Conservation (phyloP, 1,140 invertebrate genomes). For the Chlorops oryzae region DNA sequence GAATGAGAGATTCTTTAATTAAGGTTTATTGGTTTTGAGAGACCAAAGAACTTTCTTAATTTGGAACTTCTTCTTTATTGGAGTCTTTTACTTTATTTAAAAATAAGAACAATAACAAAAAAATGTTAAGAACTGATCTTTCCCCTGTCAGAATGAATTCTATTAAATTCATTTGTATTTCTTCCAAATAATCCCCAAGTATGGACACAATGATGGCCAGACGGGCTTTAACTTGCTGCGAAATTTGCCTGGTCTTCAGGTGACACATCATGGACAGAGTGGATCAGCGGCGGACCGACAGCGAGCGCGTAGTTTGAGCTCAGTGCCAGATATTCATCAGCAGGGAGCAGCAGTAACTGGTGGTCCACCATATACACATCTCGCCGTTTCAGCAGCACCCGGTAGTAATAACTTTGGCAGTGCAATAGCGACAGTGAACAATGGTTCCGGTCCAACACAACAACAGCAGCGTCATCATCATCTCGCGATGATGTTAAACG, state of each 20-base stretch:
- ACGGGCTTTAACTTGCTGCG: conserved; percentile 68
- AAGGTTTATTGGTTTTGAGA: no score
- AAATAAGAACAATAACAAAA: no score
- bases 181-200: no score
- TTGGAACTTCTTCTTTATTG: no score
- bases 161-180: no score
- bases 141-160: no score
- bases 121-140: no score
- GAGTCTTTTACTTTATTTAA: no score
- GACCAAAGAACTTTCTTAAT: no score
- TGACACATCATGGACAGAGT: conserved; percentile 49
- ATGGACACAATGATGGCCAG: no score
- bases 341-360: conserved; percentile 14
- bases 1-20: no score
- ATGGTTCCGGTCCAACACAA: conserved; percentile 18
- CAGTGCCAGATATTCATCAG: conserved; percentile 68
- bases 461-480: conserved; percentile 5
- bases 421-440: conserved; percentile 42
- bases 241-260: conserved; percentile 64
- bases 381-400: conserved; percentile 31
- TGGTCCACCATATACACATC: conserved; percentile 19
- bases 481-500: conserved; percentile 9
- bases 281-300: conserved; percentile 57
- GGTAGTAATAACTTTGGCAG: conserved; percentile 54
- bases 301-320: conserved; percentile 72